A percentile compares a stretch with the other conserved stretches of the same genome.
Evolutionary conservation across 2,888 invertebrate species (phyloP).

Genomic region (Drosophila picticornis): DNA sequence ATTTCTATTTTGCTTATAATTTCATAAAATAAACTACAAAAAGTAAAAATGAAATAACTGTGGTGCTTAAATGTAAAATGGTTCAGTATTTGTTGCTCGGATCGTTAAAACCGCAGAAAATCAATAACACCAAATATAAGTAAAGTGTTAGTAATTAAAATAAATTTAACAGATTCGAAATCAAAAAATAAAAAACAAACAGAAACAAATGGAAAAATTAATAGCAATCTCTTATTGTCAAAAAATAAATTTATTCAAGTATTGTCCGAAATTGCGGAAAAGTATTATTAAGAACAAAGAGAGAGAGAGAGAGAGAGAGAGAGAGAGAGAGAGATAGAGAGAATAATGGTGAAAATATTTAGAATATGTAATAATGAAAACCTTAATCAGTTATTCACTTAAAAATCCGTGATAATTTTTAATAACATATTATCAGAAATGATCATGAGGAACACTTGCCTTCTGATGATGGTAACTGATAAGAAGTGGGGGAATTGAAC

Average conservation of each 20-base stretch:
- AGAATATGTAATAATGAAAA: not conserved
- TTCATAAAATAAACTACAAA: not conserved
- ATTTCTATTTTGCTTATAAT: not conserved
- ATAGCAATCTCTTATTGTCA: not conserved
- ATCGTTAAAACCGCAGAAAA: not conserved
- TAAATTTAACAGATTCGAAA: not conserved
- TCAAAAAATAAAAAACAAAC: not conserved
- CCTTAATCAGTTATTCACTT: not conserved
- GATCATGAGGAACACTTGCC: not conserved
- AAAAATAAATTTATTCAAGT: not conserved
- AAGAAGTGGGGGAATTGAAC: not conserved
- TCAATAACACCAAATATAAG: not conserved
- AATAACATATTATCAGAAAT: not conserved
- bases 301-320: accelerated
- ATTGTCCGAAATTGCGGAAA: not conserved
- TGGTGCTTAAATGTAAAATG: not conserved
- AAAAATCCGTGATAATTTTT: not conserved
- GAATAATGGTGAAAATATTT: not conserved
- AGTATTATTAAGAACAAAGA: not conserved
- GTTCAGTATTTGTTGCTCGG: not conserved
- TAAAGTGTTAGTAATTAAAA: accelerated
- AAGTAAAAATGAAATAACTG: not conserved
- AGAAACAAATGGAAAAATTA: not conserved
- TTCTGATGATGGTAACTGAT: not conserved
- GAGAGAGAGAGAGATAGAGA: not conserved